phyloP scores from a whole-genome alignment of 1,140 invertebrate species.

The Leptestheria dahalacensis region DNA sequence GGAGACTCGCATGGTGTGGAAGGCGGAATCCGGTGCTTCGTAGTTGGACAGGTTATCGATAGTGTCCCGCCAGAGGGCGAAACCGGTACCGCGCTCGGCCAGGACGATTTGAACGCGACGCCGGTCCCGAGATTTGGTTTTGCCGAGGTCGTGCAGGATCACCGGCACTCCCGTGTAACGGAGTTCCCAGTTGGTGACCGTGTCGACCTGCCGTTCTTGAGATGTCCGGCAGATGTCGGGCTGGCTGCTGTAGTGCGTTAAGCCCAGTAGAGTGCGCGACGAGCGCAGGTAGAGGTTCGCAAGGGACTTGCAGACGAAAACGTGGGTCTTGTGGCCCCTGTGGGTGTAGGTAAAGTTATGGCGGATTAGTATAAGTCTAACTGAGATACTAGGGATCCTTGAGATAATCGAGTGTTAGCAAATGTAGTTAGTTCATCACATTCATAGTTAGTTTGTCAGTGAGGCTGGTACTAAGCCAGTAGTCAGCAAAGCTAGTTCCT shows the following conservation, averaged over 20 bases:
- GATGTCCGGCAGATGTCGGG: background rate
- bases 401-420: constrained; percentile 48
- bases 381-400: constrained; percentile 65
- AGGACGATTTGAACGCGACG: constrained; percentile 56
- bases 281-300: constrained; percentile 59
- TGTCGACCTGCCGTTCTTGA: constrained; percentile 23
- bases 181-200: constrained; percentile 46
- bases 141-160: constrained; percentile 57
- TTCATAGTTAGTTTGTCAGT: background rate
- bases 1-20: constrained; percentile 70
- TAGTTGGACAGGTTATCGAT: constrained; percentile 47
- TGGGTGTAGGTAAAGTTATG: no score
- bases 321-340: constrained; percentile 32
- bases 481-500: no score
- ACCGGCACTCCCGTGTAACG: constrained; percentile 66
- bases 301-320: constrained; percentile 60
- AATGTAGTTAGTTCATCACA: constrained; percentile 19
- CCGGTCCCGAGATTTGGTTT: constrained; percentile 49
- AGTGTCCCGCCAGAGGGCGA: constrained; percentile 64
- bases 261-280: constrained; percentile 27
- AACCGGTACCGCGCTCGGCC: constrained; percentile 67
- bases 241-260: constrained; percentile 5
- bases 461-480: background rate
- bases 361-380: no score
- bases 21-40: constrained; percentile 43